These are phyloP conservation scores for Drosophila mulleri DNA, from an alignment of 2,888 invertebrate genomes.

Conservation along the genomic window DNA sequence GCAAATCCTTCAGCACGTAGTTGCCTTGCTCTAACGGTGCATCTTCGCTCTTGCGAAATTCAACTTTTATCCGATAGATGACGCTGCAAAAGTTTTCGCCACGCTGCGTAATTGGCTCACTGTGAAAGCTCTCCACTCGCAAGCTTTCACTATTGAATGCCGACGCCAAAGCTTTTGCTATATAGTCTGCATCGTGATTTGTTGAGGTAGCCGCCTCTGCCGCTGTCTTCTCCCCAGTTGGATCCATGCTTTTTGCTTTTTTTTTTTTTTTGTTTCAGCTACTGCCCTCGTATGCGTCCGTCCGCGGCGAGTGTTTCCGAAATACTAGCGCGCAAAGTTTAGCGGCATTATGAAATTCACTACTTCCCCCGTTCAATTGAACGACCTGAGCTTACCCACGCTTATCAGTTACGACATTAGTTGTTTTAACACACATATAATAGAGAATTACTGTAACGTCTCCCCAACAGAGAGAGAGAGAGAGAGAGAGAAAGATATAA, in stretches of 20 bases:
- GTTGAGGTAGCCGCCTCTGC: constrained; percentile 4
- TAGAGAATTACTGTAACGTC: neutral
- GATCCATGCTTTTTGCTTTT: constrained; percentile 37
- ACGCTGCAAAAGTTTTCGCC: constrained; percentile 82
- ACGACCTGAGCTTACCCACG: constrained; percentile 2
- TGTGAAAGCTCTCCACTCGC: constrained; percentile 44
- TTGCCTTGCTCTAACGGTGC: constrained; percentile 33
- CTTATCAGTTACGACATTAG: constrained; percentile 29
- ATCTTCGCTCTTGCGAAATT: constrained; percentile 42
- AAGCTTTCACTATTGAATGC: constrained; percentile 44
- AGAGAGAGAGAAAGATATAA: neutral
- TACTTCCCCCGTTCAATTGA: constrained; percentile 21
- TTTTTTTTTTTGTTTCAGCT: neutral
- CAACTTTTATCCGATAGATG: constrained; percentile 66
- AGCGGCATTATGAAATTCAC: constrained; percentile 19
- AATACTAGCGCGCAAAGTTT: constrained; percentile 33
- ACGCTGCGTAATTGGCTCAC: constrained; percentile 40
- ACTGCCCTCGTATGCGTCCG: constrained; percentile 28
- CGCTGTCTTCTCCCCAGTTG: constrained; percentile 3
- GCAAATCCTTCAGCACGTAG: constrained; percentile 69
- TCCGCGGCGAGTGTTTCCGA: constrained; percentile 13
- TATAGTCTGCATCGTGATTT: constrained; percentile 30
- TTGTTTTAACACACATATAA: constrained; percentile 28
- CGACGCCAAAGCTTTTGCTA: constrained; percentile 52
- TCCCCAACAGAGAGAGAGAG: too few relatives aligned